Evolutionary conservation across 2,888 invertebrate genomes (phyloP), one percentile per base, ranked within the genome.

Genomic region (Trachelus troglodyta): DNA sequence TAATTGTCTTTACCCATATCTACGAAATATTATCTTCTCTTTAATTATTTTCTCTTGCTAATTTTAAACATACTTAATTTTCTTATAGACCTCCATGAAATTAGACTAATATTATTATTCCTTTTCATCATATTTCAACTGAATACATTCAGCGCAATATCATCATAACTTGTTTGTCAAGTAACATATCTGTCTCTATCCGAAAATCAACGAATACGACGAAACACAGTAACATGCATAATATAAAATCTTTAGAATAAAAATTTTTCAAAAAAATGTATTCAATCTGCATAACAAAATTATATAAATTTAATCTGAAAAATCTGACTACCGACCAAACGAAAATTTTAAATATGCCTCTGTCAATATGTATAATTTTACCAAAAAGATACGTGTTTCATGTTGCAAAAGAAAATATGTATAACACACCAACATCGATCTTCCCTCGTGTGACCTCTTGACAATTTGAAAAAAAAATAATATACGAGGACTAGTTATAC

Each of bases 401-500:
- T 23, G 56, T 23, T 56, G 23, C 56, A 56, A 56, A 56, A 15
- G 12, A 23, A 56, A 56, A 23, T 56, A 9, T 56, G 1, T 23
- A 56, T 56, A 56, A 23, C 23, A 23, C 6, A 9, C 9, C 23
- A 56, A 23, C 9, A 9, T 56, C 2, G 23, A 9, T 56, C 56
- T 56, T 56, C 23, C 9, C 56, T 9, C 9, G 2, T 23, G 23
- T 56, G 6, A 56, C 9, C 56, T 56, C 23, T 23, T 56, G 56
- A 23, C 23, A 56, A 56, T 56, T 56, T 56, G 23, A 33, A 73
- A 33, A 33, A 73, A 34, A 37, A 69, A 76, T n/a, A 33, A 15
- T n/a, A 56, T 74, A 71, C 69, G 15, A 73, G 69, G 37, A 37
- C 31, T 15, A 76, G 76, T 73, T 69, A 76, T 69, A 73, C 40